These are phyloP conservation scores for Gymnocephalus cernua DNA, from an alignment of 2,113 vertebrate species.

Conservation along the genomic window DNA sequence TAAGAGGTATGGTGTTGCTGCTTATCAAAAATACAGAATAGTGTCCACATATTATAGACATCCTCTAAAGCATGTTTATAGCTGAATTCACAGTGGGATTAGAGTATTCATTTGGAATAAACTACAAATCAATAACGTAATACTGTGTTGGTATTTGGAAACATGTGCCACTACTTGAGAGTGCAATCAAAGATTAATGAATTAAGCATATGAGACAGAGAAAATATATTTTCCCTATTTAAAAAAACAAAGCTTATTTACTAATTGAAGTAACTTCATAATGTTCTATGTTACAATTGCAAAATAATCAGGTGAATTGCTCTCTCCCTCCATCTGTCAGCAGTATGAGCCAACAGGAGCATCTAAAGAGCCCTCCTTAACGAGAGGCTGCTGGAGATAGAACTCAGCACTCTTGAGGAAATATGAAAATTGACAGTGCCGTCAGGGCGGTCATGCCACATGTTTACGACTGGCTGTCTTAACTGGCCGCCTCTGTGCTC, in stretches of 20 bases:
- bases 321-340: slow-evolving; percentile 10
- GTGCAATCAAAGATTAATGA: background rate
- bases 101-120: background rate
- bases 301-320: slow-evolving; percentile 31
- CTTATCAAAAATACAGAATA: background rate
- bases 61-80: background rate
- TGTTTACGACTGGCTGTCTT: slow-evolving; percentile 83
- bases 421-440: slow-evolving; percentile 84
- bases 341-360: slow-evolving; percentile 28
- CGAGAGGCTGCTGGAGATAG: slow-evolving; percentile 60
- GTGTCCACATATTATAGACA: background rate
- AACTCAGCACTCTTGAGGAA: slow-evolving; percentile 78
- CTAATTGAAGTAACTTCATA: background rate
- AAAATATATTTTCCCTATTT: background rate
- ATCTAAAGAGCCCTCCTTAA: slow-evolving; percentile 66
- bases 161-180: background rate
- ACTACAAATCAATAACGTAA: background rate
- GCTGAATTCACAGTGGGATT: background rate
- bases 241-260: slow-evolving; percentile 19
- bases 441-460: slow-evolving; percentile 61
- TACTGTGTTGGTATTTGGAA: slow-evolving; percentile 4
- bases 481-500: slow-evolving; percentile 78
- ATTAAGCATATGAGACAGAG: background rate
- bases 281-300: slow-evolving; percentile 7
- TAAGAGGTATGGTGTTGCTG: background rate